Percentiles rank a stretch among this genome's conserved stretches.
Evolutionary conservation across 2,113 vertebrate genomes (phyloP).

Genomic region (Electrona antarctica): DNA sequence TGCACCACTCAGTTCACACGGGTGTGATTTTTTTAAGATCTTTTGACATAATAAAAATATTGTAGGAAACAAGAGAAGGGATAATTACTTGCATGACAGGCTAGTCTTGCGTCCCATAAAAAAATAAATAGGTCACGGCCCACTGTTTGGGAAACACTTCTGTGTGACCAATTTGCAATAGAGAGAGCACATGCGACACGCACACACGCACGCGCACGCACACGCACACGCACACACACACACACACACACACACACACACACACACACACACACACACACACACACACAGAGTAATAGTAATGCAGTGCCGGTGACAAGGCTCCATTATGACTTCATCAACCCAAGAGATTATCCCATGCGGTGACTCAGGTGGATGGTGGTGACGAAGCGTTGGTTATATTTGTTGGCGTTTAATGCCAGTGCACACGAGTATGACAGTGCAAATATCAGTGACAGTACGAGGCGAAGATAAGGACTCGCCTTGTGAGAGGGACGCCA

Average conservation of each 20-base stretch:
- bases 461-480: constrained; percentile 51
- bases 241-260: too few species aligned
- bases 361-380: constrained; percentile 71
- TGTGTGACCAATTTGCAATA: constrained; percentile 69
- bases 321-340: constrained; percentile 68
- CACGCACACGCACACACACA: background rate
- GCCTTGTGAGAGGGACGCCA: constrained; percentile 41
- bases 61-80: too few species aligned
- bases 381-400: constrained; percentile 61
- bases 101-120: too few species aligned
- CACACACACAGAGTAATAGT: constrained; percentile 26
- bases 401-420: constrained; percentile 45
- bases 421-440: constrained; percentile 22
- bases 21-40: too few species aligned
- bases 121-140: too few species aligned
- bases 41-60: too few species aligned
- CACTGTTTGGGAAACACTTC: constrained; percentile 15
- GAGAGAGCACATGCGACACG: constrained; percentile 42
- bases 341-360: constrained; percentile 61
- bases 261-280: too few species aligned
- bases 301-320: constrained; percentile 45
- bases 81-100: too few species aligned
- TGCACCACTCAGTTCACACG: too few species aligned
- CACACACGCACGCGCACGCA: too few species aligned
- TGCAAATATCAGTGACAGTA: constrained; percentile 30